A percentile compares a stretch with the other conserved stretches of the same genome.
phyloP scores from a whole-genome alignment of 2,888 invertebrate species.

The Ethmia dodecea region DNA sequence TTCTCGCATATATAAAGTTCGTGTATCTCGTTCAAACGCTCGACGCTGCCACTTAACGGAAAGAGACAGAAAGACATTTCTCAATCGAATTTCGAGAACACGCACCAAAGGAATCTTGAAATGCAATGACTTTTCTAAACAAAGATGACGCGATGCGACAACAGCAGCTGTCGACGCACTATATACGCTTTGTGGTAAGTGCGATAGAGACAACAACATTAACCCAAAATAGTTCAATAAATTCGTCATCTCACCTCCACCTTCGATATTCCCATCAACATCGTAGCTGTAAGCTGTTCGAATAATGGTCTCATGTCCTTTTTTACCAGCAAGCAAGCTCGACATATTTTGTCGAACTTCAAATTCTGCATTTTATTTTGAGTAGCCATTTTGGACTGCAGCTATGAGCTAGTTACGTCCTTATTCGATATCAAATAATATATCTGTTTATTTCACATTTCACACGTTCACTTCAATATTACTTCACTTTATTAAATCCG shows the following conservation, averaged over 20 bases:
- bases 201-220: slow-evolving; percentile 59
- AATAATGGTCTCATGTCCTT: slow-evolving; percentile 82
- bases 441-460: neutral
- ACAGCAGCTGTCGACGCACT: slow-evolving; percentile 40
- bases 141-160: slow-evolving; percentile 66
- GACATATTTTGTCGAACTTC: slow-evolving; percentile 79
- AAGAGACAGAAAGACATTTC: slow-evolving; percentile 60
- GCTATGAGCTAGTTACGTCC: slow-evolving; percentile 51
- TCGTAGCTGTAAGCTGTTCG: slow-evolving; percentile 80
- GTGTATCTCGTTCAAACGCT: slow-evolving; percentile 31
- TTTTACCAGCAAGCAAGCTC: slow-evolving; percentile 79
- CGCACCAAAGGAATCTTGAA: slow-evolving; percentile 47
- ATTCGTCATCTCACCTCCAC: slow-evolving; percentile 72
- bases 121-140: slow-evolving; percentile 58
- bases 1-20: too few species aligned
- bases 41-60: slow-evolving; percentile 28
- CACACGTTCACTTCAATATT: neutral
- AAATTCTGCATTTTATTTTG: slow-evolving; percentile 45
- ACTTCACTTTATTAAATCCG: neutral
- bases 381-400: slow-evolving; percentile 68
- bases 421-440: slow-evolving; percentile 27
- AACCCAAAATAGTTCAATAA: slow-evolving; percentile 56
- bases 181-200: slow-evolving; percentile 29
- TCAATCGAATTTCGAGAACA: slow-evolving; percentile 57
- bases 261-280: slow-evolving; percentile 81